These are phyloP conservation scores for Cuculus canorus DNA, from an alignment of 2,797 vertebrate species.

Conservation along the genomic window DNA sequence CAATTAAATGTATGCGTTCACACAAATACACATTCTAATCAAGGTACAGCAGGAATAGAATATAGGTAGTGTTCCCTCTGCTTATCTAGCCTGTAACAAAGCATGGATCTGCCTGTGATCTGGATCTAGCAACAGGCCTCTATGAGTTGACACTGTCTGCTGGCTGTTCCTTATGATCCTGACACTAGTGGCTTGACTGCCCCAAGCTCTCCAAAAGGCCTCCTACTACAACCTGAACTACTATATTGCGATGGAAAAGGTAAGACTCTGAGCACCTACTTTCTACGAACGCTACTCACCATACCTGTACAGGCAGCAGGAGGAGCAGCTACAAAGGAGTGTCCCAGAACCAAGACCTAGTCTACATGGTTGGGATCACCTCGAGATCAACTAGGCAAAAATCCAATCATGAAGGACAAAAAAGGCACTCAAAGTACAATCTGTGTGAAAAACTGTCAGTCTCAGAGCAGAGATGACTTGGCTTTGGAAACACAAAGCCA, in stretches of 20 bases:
- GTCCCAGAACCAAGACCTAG: background rate
- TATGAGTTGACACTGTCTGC: background rate
- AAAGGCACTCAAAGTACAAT: background rate
- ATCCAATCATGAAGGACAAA: background rate
- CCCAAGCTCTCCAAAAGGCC: background rate
- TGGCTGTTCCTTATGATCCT: background rate
- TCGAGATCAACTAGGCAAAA: background rate
- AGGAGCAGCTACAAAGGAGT: background rate
- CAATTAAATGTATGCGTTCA: accelerated
- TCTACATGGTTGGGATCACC: background rate
- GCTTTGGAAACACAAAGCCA: background rate
- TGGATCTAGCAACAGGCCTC: background rate
- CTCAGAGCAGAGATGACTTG: accelerated
- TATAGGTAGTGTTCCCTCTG: background rate
- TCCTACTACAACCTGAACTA: accelerated
- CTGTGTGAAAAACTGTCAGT: background rate
- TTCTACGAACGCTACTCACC: accelerated
- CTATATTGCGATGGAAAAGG: accelerated
- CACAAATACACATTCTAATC: background rate
- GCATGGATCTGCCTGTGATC: background rate
- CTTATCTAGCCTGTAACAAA: background rate
- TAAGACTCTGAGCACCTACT: background rate
- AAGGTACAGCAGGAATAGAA: background rate
- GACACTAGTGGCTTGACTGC: accelerated
- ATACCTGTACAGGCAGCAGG: background rate